These are phyloP conservation scores for Boleophthalmus pectinirostris DNA, from an alignment of 2,113 vertebrate species.

Conservation along the genomic window DNA sequence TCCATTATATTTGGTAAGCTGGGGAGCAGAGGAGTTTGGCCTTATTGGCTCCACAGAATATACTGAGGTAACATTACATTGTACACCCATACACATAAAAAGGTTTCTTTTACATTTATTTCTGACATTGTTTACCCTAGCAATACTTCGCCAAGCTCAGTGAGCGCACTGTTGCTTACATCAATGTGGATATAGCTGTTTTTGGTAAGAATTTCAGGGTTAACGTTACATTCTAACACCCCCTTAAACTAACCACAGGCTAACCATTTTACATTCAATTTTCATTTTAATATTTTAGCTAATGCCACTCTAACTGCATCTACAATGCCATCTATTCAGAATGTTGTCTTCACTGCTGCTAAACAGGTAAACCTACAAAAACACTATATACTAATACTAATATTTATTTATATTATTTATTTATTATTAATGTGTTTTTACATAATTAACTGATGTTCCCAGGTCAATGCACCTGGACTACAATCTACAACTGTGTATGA, in stretches of 20 bases:
- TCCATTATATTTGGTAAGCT: conserved; percentile 89
- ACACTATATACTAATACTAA: background rate
- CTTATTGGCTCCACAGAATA: conserved; percentile 90
- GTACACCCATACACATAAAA: background rate
- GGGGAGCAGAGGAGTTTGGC: conserved; percentile 91
- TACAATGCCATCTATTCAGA: conserved; percentile 81
- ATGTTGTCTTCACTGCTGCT: conserved; percentile 80
- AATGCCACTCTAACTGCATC: conserved; percentile 82
- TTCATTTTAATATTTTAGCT: conserved; percentile 60
- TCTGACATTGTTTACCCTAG: conserved; percentile 55
- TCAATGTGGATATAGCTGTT: conserved; percentile 89
- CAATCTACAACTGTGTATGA: conserved; percentile 78
- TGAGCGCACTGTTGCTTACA: conserved; percentile 83
- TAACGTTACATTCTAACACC: background rate
- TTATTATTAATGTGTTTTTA: too few relatives aligned
- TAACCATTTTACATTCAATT: background rate
- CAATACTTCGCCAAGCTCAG: conserved; percentile 84
- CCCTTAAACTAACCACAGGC: background rate
- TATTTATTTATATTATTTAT: background rate
- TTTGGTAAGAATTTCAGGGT: conserved; percentile 76
- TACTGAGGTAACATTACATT: conserved; percentile 78
- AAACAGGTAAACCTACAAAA: conserved; percentile 77
- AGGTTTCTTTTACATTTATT: background rate
- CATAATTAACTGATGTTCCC: background rate
- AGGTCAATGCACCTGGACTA: conserved; percentile 78